These are phyloP conservation scores for Pollicipes pollicipes DNA, from an alignment of 1,140 invertebrate genomes.

Conservation along the genomic window DNA sequence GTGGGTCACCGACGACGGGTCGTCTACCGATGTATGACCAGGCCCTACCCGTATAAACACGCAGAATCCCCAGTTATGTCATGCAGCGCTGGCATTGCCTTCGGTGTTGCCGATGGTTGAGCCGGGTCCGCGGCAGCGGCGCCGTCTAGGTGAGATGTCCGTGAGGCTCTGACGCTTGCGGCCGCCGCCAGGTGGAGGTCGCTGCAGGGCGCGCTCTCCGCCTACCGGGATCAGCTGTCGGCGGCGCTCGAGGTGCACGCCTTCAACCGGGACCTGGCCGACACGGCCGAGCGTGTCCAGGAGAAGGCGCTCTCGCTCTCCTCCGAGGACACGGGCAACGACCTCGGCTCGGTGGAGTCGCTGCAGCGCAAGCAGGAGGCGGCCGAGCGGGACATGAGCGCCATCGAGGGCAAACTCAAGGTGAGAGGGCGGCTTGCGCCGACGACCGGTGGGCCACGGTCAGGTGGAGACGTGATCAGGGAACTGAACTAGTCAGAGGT, in stretches of 20 bases:
- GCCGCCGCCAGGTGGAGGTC: conserved; percentile 48
- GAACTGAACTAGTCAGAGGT: no score
- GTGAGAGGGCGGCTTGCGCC: conserved; percentile 24
- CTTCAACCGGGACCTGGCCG: conserved; percentile 68
- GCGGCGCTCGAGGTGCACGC: conserved; percentile 80
- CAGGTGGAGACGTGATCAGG: background rate
- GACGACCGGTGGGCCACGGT: background rate
- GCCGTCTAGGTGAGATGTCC: background rate
- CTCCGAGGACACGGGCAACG: conserved; percentile 50
- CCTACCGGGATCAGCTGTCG: conserved; percentile 57
- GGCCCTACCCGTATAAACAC: background rate
- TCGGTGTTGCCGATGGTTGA: background rate
- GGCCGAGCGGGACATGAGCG: conserved; percentile 65
- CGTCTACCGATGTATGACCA: background rate
- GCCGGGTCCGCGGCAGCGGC: background rate
- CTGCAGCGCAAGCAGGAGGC: conserved; percentile 62
- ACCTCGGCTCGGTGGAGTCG: conserved; percentile 54
- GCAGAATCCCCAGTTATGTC: background rate
- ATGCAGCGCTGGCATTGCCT: background rate
- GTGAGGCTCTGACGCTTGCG: background rate
- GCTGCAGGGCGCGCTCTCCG: conserved; percentile 64
- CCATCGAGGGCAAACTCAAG: conserved; percentile 54
- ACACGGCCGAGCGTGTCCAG: conserved; percentile 59
- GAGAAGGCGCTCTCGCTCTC: conserved; percentile 64
- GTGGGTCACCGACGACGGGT: conserved; percentile 22